These are phyloP conservation scores for Seira musarum DNA, from an alignment of 2,888 invertebrate species.

Conservation along the genomic window DNA sequence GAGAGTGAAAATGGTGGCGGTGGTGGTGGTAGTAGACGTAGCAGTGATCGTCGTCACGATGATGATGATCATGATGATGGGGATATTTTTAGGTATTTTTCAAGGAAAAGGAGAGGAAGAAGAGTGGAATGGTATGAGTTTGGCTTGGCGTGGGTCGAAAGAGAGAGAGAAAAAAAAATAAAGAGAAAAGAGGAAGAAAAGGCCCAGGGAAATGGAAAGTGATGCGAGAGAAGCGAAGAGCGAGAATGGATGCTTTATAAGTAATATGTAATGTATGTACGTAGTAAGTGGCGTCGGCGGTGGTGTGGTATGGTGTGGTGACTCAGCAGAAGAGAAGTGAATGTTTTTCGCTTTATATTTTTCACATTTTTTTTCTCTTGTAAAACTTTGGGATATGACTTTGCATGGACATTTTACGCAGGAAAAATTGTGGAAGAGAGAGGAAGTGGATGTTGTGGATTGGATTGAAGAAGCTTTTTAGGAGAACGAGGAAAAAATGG, in stretches of 20 bases:
- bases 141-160: conserved; percentile 37
- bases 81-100: conserved; percentile 48
- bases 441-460: background rate
- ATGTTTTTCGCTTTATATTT: conserved; percentile 5
- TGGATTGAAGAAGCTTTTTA: background rate
- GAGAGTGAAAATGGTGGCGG: conserved; percentile 3
- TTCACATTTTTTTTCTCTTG: background rate
- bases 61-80: conserved; percentile 24
- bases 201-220: conserved; percentile 58
- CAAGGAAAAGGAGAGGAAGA: conserved; percentile 5
- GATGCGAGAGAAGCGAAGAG: conserved; percentile 22
- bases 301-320: conserved; percentile 41
- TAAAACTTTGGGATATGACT: background rate
- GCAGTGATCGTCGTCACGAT: no score
- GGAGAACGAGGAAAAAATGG: background rate
- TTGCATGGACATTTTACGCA: background rate
- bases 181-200: conserved; percentile 38
- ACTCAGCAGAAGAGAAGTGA: conserved; percentile 46
- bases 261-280: conserved; percentile 11
- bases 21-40: background rate
- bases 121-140: background rate
- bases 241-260: conserved; percentile 22
- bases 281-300: conserved; percentile 22
- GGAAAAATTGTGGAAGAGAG: background rate
- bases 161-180: conserved; percentile 14